These are phyloP conservation scores for Potamarius usumacintae DNA, from an alignment of 2,113 vertebrate species.

Conservation along the genomic window DNA sequence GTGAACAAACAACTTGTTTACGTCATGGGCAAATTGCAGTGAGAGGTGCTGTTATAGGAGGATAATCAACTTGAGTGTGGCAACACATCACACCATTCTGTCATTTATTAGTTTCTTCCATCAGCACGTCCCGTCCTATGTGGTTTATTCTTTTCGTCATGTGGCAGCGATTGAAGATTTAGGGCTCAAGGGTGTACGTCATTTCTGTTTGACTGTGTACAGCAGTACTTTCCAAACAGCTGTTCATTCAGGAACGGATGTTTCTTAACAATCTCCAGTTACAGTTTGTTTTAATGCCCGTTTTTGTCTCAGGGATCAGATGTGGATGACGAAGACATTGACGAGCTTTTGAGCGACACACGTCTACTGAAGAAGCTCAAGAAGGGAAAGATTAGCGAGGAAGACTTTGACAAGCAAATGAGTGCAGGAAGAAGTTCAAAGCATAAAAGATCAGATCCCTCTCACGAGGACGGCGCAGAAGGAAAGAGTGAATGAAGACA, in stretches of 20 bases:
- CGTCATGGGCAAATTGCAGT: background rate
- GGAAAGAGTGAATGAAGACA: background rate
- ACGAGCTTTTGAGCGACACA: slow-evolving; percentile 87
- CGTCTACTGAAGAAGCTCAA: slow-evolving; percentile 90
- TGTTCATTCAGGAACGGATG: background rate
- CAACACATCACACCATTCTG: background rate
- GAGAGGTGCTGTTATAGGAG: background rate
- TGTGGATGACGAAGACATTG: slow-evolving; percentile 82
- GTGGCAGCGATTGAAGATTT: background rate
- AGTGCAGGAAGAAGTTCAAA: slow-evolving; percentile 49
- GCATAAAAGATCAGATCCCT: background rate
- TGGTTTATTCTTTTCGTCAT: background rate
- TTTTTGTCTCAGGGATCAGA: slow-evolving; percentile 78
- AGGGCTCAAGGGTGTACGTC: background rate
- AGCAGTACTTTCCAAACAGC: background rate
- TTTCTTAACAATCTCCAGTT: background rate
- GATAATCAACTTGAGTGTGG: background rate
- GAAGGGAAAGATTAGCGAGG: slow-evolving; percentile 86
- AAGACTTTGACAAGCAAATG: slow-evolving; percentile 88
- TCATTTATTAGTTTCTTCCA: background rate
- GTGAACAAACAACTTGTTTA: background rate
- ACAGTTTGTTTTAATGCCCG: background rate
- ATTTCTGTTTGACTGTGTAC: background rate
- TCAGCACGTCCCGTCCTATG: background rate
- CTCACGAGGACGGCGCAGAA: background rate